Evolutionary conservation across 2,888 invertebrate genomes (phyloP), one percentile per base, ranked within the genome.

Genomic region (Drosophila kuntzei): DNA sequence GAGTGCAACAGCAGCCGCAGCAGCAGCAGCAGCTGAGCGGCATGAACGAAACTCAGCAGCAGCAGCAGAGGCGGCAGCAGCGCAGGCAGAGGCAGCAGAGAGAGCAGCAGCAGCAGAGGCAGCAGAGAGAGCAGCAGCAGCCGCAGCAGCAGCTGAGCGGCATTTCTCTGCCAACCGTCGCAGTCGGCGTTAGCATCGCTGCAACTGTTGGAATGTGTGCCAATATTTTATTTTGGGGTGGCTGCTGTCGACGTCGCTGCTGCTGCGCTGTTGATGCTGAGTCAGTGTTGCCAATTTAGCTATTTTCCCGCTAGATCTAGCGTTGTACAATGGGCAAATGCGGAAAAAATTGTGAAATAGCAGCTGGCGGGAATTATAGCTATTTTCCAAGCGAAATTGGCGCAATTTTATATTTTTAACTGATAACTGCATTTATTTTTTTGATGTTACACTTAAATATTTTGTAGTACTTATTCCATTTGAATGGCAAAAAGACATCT

Each of bases 161-260:
- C 29, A 12, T 46, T 29, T 14, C 20, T 62, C 27, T 68, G 84
- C 62, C 60, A 51, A 50, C 16, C 36, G 47, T 39, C 77, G 69
- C 60, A 22, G 67, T 36, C 79, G 39, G 37, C 34, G 65, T 29
- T 67, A 58, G 67, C 76, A 65, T 67, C 77, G 87, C 89, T 89
- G 83, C 83, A 83, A 83, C 83, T 83, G 83, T 89, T 85, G 85
- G 85, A 85, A 85, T 85, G 85, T 85, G 85, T 85, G 85, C 85
- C 85, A 85, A 34, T 34, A 34, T 32, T 76, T 83, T 79, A 67
- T 68, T 75, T 87, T 71, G 57, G 72, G 73, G 57, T 76, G 58
- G 47, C 62, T 77, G 65, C 76, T 60, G 59, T 22, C 22, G 44
- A 22, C 43, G 34, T 34, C 25, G 57, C 54, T 60, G 49, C 8